Base-by-base conservation (phyloP, 2,888 invertebrate genomes). In the Ophioninae sp. region DNA sequence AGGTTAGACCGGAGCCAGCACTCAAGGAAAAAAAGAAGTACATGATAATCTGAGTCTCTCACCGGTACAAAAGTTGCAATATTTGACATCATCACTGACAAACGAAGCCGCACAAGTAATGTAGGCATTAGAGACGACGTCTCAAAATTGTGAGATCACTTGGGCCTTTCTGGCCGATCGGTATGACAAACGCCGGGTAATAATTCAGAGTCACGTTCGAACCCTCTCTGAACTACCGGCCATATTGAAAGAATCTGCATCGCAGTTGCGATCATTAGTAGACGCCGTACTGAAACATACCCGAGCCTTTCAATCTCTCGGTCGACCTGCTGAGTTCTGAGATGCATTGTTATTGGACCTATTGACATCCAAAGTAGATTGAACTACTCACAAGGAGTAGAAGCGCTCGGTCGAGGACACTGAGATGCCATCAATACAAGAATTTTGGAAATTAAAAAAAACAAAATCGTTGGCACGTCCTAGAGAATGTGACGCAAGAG, bases 331-430 rank as follows among this genome's bases (percentile, higher is more conserved):
- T n/a, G 68, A 73, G 13, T 50, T 67, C 8, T 82, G 74, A 74
- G 64, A 59, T 21, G 68, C 72, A 8, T 61, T 80, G 20, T 23
- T 83, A 7, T 75, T 83, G 13, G 57, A 67, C 21, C 20, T 72
- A n/a, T 20, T 80, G 17, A 61, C 62, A 6, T 62, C 30, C 13
- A 83, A 83, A 70, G 61, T 80, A 17, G 80, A 80, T 65, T 64
- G 68, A 50, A 73, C 13, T 10, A 56, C 77, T 7, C 64, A 68
- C 37, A 68, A 61, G 79, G 83, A 77, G 44, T 44, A 13, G 44
- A 13, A 44, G 39, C 44, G 44, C 44, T 44, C 44, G 44, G 10
- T 44, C 8, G 44, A 44, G 8, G 44, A 13, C 44, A 44, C 44
- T 44, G 44, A 44, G 3, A 7, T 44, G 8, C 13, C 44, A 44